Base-by-base conservation (phyloP, 1,140 invertebrate species). In the Lasioglossum baleicum region DNA sequence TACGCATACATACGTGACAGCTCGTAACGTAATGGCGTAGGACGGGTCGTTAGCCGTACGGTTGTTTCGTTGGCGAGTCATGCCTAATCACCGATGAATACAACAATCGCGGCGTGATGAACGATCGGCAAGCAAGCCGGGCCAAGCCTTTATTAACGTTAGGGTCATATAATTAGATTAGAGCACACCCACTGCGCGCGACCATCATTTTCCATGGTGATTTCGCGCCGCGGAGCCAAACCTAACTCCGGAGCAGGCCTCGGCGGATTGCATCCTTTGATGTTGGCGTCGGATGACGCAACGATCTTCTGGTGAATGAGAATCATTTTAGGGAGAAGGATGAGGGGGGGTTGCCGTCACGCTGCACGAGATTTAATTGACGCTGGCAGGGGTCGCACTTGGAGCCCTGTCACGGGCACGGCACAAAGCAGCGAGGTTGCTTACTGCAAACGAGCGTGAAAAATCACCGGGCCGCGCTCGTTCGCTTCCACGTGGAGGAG, bases 71-170 rank as follows among this genome's bases (percentile, higher is more conserved):
- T 58, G 81, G 68, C 76, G 83, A 82, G 84, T 88, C 75, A 83
- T 78, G 82, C 83, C 82, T 89, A 87, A 87, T 89, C 88, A 88
- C 86, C 83, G 81, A 84, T 79, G 83, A 89, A 89, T 88, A 81
- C 85, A 89, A 87, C 88, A 86, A 87, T 89, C 85, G 76, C 71
- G 20, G 82, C 72, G 82, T 88, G 83, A 89, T 89, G 86, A 87
- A 89, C 84, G 84, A 86, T 86, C 84, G 75, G 82, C 82, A 84
- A 81, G 80, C 74, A 86, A 48, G 51, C 75, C 8, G 44, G 44
- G 10, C 60, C 20, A 44, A 77, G 81, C 86, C 86, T 84, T 87
- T 87, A 87, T 87, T 87, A 87, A 82, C 85, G 73, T 68, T 63
- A 65, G 75, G 69, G 48, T 83, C 84, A 80, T 86, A 83, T 86